Base-by-base conservation (phyloP, 2,888 invertebrate genomes). In the Hetaerina titia region DNA sequence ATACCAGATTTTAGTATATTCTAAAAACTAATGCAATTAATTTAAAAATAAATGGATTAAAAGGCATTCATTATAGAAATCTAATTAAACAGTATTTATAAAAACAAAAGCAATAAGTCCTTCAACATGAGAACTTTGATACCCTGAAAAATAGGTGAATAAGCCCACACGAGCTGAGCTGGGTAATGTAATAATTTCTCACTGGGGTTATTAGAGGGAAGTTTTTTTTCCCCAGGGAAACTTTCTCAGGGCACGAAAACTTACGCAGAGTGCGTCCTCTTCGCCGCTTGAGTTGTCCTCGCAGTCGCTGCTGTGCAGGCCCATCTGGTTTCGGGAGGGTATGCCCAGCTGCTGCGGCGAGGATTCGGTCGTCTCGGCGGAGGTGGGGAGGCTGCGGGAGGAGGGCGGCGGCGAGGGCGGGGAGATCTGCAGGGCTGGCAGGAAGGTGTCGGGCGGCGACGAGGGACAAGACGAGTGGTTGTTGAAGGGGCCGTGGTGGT, bases 231-330 rank as follows among this genome's bases (percentile, higher is more conserved):
- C n/a, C n/a, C n/a, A n/a, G n/a, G n/a, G n/a, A 45, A 45, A 45
- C 45, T 45, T 45, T 4, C 45, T 4, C 45, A 45, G 45, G 45
- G 2, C 45, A 45, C 13, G 58, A 8, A 9, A 64, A 95, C 94
- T 95, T 63, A 89, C 89, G 63, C 87, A 64, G 22, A 56, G 63
- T 0, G 64, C n/a, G 90, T 97, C 97, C 63, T 97, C 97, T 87
- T 97, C 97, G 13, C 96, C 96, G 95, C 97, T 97, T 95, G 96
- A 97, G 95, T 96, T 97, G 95, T 97, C 97, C 95, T 97, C 97
- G 96, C 96, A 96, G 95, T 97, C 97, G 64, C 96, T 97, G 81
- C 96, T 96, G 95, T 96, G 96, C 95, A 96, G 96, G 95, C 96
- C 96, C 94, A 92, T 56, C 69, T 74, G 92, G 69, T 92, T 92